These are phyloP conservation scores for Aporrectodea caliginosa DNA, from an alignment of 1,140 invertebrate genomes.

Conservation along the genomic window DNA sequence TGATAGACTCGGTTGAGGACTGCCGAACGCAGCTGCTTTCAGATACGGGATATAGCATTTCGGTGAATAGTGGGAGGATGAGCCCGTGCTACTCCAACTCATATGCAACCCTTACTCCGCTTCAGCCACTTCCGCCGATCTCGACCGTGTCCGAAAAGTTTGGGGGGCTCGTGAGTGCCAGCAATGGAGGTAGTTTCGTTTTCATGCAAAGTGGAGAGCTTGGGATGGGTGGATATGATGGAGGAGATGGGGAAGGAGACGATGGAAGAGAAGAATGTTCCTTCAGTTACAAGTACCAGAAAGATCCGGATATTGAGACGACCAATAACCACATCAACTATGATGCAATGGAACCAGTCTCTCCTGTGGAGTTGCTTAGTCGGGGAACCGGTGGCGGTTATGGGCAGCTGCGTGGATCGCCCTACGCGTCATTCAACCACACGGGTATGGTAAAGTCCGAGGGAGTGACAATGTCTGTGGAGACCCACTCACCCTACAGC, in stretches of 20 bases:
- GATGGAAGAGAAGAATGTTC: neutral
- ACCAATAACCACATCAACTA: neutral
- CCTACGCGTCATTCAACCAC: neutral
- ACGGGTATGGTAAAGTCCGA: neutral
- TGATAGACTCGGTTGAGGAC: neutral
- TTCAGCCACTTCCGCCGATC: constrained; percentile 93
- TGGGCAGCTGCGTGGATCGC: neutral
- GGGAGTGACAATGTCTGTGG: neutral
- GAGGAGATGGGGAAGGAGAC: neutral
- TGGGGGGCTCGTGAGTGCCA: constrained; percentile 46
- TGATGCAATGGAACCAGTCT: neutral
- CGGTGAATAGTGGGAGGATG: constrained; percentile 51
- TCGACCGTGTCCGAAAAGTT: constrained; percentile 90
- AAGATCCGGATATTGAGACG: neutral
- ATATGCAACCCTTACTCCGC: constrained; percentile 90
- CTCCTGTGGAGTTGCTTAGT: neutral
- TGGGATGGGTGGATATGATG: neutral
- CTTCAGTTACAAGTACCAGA: neutral
- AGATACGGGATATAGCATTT: neutral
- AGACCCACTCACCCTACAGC: neutral
- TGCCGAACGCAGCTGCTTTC: neutral
- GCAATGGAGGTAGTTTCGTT: constrained; percentile 73
- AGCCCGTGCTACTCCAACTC: constrained; percentile 70
- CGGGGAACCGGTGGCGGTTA: neutral
- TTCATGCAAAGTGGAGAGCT: constrained; percentile 81